Evolutionary conservation across 2,797 vertebrate genomes (phyloP), one percentile per base, ranked within the genome.

Genomic region (Cephalopachus bancanus): DNA sequence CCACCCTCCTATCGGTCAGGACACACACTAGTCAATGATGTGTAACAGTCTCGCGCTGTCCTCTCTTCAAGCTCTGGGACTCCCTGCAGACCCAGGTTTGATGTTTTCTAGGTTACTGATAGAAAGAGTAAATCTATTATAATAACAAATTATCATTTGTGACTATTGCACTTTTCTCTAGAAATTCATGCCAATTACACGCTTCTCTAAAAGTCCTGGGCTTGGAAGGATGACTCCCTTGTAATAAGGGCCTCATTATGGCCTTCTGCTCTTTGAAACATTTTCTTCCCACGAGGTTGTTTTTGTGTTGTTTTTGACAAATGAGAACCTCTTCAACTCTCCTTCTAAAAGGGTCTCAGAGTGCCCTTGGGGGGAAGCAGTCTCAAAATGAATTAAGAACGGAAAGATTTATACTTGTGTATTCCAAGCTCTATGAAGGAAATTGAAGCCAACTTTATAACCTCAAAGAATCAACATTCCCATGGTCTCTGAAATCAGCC

Each of bases 191-290:
- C 86, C 64, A 74, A 53, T 84, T n/a, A 91, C 57, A 69, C 0
- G 20, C 55, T 69, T 90, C 64, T 65, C 30, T 83, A 74, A 79
- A 90, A 89, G 60, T 72, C 62, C 60, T 83, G 37, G 24, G 79
- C 44, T 62, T 16, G 26, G 26, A 37, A 96, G 81, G 83, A 24
- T 55, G 86, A 49, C 59, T 4, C 6, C 30, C 60, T 44, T 85
- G 59, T 55, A 86, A 67, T 79, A 53, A 95, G 69, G 57, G 49
- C 74, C 81, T 91, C 87, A 44, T 78, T 30, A 44, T 1, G 19
- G 62, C 2, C 1, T 62, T 89, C 64, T 71, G 37, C 83, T 91
- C 85, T 94, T 62, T 76, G 55, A 95, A 95, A 83, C 28, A 49
- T 79, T 96, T 89, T 89, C 51, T 80, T 95, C 80, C 59, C 33